Base-by-base conservation (phyloP, 2,113 vertebrate species). In the Salminus brasiliensis region DNA sequence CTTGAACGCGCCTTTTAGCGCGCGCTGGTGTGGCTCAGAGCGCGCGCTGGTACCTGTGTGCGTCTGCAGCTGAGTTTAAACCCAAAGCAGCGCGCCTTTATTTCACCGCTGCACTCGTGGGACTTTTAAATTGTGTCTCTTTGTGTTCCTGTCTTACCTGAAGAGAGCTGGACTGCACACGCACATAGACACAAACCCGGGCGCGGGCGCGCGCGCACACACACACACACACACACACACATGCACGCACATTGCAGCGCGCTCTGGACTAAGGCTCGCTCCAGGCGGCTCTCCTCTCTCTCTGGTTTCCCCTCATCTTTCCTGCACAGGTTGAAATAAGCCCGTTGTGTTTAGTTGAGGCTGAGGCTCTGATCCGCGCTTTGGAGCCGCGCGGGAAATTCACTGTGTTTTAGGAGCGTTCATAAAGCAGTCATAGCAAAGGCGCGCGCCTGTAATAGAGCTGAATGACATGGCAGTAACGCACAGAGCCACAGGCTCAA, bases 201-300 rank as follows among this genome's bases (percentile, higher is more conserved):
- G n/a, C n/a, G n/a, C n/a, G n/a, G n/a, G n/a, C n/a, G n/a, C n/a
- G n/a, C 73, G 59, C 74, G 52, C 68, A 32, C 72, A 83, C 77
- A 52, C 67, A 85, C 25, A 36, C 79, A 76, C 39, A 72, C 68
- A n/a, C 55, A 73, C 70, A 71, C 25, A 32, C 79, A 76, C 34
- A 72, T 59, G 10, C 55, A 71, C 70, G 68, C 71, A 80, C 63
- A 85, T 72, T 81, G 70, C 68, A 85, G 32, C 77, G 73, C 74
- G 76, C 41, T 76, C 55, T 85, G 67, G 47, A 81, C 78, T 68
- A 80, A 81, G 74, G 66, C 79, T 85, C 60, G 74, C 86, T 84
- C 65, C 80, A 69, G 83, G 85, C 83, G 70, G 71, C 80, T 78
- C 68, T 83, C 74, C 70, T 81, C 69, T n/a, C n/a, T 83, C 70